Conservation (phyloP, 1,140 invertebrate species). For the Saccostrea cuccullata region DNA sequence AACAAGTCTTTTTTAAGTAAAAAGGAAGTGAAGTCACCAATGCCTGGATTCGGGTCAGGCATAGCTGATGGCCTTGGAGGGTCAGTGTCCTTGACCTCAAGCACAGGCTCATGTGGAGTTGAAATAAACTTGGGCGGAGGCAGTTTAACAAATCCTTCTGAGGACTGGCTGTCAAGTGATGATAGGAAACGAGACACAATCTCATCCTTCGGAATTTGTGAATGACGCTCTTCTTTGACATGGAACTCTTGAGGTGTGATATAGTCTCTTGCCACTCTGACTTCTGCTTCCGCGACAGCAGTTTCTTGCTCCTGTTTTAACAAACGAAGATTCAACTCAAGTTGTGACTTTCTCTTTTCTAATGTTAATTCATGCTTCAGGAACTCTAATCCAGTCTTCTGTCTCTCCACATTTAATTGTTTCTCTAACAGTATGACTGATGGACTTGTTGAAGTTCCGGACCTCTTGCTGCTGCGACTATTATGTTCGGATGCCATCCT, state of each 20-base stretch:
- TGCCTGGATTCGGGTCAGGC: not conserved
- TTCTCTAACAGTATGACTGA: not conserved
- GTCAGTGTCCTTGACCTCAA: not conserved
- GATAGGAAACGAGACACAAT: not conserved
- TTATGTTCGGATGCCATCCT: not conserved
- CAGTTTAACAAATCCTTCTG: not conserved
- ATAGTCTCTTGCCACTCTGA: not conserved
- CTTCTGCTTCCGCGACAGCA: slow-evolving; percentile 33
- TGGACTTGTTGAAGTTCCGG: not conserved
- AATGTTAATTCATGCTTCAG: slow-evolving; percentile 14
- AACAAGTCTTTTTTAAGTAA: slow-evolving; percentile 49
- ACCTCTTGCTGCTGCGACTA: slow-evolving; percentile 13
- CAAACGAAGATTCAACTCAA: slow-evolving; percentile 12
- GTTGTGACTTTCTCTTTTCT: slow-evolving; percentile 12
- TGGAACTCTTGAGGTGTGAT: not conserved
- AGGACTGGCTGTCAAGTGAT: not conserved
- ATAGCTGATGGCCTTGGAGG: not conserved
- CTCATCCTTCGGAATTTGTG: not conserved
- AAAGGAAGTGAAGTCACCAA: slow-evolving; percentile 40
- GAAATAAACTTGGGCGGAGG: not conserved
- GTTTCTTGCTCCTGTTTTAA: slow-evolving; percentile 33
- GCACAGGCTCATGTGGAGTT: not conserved
- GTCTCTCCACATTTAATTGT: slow-evolving; percentile 1
- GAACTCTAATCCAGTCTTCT: not conserved
- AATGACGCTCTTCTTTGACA: not conserved